phyloP scores from a whole-genome alignment of 2,888 invertebrate genomes.

The Chalcis sispes region DNA sequence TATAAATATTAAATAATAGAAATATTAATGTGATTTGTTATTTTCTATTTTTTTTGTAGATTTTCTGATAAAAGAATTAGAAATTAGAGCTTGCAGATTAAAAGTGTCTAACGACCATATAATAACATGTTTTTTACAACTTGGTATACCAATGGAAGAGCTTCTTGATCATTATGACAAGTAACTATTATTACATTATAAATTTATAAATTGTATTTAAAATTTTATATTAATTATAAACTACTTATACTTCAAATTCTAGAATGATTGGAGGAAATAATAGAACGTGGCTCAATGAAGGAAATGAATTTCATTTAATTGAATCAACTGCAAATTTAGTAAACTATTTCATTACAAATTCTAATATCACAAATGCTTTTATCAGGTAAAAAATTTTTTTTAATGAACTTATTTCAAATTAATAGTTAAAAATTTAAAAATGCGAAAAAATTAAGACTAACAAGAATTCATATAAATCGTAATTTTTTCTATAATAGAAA shows the following conservation, averaged over 20 bases:
- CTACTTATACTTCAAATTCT: conserved; percentile 57
- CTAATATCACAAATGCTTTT: conserved; percentile 76
- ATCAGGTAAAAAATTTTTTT: conserved; percentile 70
- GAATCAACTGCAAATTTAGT: conserved; percentile 86
- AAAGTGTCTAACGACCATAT: conserved; percentile 86
- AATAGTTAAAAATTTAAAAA: neutral
- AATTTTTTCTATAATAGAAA: neutral
- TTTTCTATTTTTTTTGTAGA: conserved; percentile 76
- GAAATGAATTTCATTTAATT: conserved; percentile 91
- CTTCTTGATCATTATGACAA: conserved; percentile 90
- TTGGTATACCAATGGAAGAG: conserved; percentile 86
- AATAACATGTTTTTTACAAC: conserved; percentile 84
- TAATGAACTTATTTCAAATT: neutral
- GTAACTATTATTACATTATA: conserved; percentile 76
- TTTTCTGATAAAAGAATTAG: conserved; percentile 87
- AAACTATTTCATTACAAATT: conserved; percentile 82
- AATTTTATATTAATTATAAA: neutral
- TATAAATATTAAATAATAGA: neutral
- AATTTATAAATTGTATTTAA: neutral
- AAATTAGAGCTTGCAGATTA: conserved; percentile 86
- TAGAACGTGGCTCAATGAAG: conserved; percentile 89
- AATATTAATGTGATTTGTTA: neutral
- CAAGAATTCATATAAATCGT: neutral
- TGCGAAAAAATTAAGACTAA: neutral
- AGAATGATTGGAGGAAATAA: conserved; percentile 89